A percentile compares a stretch with the other conserved stretches of the same genome.
phyloP scores from a whole-genome alignment of 2,797 vertebrate genomes.

The Acipenser ruthenus region DNA sequence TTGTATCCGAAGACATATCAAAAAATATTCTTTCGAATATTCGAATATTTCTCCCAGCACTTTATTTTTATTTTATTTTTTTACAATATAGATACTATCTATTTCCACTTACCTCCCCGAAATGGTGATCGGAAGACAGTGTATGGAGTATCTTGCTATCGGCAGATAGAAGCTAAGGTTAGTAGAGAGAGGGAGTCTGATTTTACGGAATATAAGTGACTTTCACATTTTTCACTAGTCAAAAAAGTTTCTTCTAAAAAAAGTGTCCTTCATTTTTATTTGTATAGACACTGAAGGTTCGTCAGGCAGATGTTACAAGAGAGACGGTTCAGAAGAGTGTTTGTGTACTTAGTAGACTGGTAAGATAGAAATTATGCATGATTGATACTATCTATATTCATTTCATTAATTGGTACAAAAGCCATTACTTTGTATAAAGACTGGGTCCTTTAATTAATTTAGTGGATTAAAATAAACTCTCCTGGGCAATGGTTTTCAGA shows the following conservation, averaged over 20 bases:
- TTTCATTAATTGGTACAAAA: too few relatives aligned
- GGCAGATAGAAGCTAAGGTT: constrained; percentile 97
- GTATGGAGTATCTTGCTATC: constrained; percentile 91
- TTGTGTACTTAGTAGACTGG: constrained; percentile 91
- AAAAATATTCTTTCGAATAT: not conserved
- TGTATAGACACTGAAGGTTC: constrained; percentile 81
- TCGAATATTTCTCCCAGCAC: not conserved
- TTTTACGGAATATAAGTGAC: too few relatives aligned
- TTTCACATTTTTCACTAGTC: too few relatives aligned
- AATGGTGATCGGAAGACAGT: constrained; percentile 73
- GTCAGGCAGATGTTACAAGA: constrained; percentile 88
- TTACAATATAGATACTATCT: constrained; percentile 68
- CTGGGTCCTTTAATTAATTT: too few relatives aligned
- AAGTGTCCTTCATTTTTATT: constrained; percentile 20
- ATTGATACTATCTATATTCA: too few relatives aligned
- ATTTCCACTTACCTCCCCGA: constrained; percentile 87
- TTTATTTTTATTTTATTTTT: constrained; percentile 17
- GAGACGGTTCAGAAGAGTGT: constrained; percentile 98
- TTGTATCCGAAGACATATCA: not conserved
- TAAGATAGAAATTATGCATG: constrained; percentile 32
- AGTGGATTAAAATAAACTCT: too few relatives aligned
- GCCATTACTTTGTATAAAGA: too few relatives aligned
- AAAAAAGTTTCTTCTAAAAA: too few relatives aligned
- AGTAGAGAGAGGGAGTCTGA: constrained; percentile 11
- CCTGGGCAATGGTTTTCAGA: too few relatives aligned